Base-by-base conservation (phyloP, 2,888 invertebrate genomes). In the Heliconius cydno region DNA sequence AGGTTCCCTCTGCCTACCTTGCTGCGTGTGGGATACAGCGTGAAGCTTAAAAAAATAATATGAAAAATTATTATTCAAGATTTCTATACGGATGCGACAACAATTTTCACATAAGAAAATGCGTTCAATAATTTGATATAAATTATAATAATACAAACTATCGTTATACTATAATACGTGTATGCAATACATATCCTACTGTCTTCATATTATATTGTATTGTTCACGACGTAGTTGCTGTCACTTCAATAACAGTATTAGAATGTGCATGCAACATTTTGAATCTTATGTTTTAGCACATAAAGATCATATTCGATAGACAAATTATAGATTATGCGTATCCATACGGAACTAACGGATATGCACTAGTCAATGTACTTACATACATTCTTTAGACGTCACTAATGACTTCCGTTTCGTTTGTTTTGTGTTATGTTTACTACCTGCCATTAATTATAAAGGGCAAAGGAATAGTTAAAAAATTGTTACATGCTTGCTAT, bases 331-430 rank as follows among this genome's bases (percentile, higher is more conserved):
- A 78, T 83, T 81, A 82, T 86, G 87, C 86, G 82, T 86, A 85
- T 86, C 83, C 86, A 87, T 88, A 88, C 89, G 92, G 91, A 92
- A 92, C 88, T 91, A 92, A 90, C 92, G 92, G 94, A 92, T 85
- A 83, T 92, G 90, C 90, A 90, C 84, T 86, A 82, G 83, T 86
- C 87, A 84, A 86, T 86, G 81, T 83, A 82, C 76, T 79, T 79
- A 78, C 67, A 63, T 78, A 87, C 89, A 91, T 92, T 91, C 92
- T 86, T 84, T 84, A 84, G 89, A 88, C 91, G 91, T 91, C 90
- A 89, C 87, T 86, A 87, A 88, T 88, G 87, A 88, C 90, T 93
- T 94, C 94, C 94, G 92, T 88, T 91, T 87, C 87, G 87, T 83
- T 89, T 89, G 88, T 88, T 85, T 87, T 89, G 87, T 87, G 85